These are phyloP conservation scores for Drosophila lini DNA, from an alignment of 1,140 invertebrate species.

Conservation along the genomic window DNA sequence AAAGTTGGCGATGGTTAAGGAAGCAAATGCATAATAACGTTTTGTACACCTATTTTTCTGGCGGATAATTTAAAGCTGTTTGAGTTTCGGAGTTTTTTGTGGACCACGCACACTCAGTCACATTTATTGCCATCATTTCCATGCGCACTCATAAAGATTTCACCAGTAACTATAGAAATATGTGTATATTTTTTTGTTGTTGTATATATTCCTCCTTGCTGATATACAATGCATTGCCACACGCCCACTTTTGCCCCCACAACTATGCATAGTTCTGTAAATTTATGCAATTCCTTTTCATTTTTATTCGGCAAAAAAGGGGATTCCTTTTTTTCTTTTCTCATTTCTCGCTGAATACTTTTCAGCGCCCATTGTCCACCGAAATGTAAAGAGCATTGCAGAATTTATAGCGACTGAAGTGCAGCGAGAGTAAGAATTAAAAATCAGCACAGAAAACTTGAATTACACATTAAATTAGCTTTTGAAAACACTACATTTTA, in stretches of 20 bases:
- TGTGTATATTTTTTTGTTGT: slow-evolving; percentile 20
- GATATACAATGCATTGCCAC: slow-evolving; percentile 41
- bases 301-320: slow-evolving; percentile 32
- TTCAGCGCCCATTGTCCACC: slow-evolving; percentile 40
- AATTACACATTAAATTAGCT: slow-evolving; percentile 2
- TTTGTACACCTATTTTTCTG: slow-evolving; percentile 15
- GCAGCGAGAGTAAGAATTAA: not conserved
- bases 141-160: slow-evolving; percentile 51
- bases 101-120: slow-evolving; percentile 11
- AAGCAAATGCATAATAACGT: slow-evolving; percentile 21
- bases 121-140: slow-evolving; percentile 43
- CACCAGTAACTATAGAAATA: slow-evolving; percentile 50
- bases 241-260: slow-evolving; percentile 22
- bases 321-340: slow-evolving; percentile 16
- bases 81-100: slow-evolving; percentile 16
- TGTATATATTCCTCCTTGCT: slow-evolving; percentile 11
- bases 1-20: slow-evolving; percentile 5
- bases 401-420: slow-evolving; percentile 23
- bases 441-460: not conserved
- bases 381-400: slow-evolving; percentile 19
- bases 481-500: no score
- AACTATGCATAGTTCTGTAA: slow-evolving; percentile 52
- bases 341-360: slow-evolving; percentile 25
- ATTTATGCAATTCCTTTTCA: slow-evolving; percentile 55
- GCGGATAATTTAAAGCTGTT: slow-evolving; percentile 32